Conservation (phyloP, 2,888 invertebrate species). For the Taphrorychus bicolor region DNA sequence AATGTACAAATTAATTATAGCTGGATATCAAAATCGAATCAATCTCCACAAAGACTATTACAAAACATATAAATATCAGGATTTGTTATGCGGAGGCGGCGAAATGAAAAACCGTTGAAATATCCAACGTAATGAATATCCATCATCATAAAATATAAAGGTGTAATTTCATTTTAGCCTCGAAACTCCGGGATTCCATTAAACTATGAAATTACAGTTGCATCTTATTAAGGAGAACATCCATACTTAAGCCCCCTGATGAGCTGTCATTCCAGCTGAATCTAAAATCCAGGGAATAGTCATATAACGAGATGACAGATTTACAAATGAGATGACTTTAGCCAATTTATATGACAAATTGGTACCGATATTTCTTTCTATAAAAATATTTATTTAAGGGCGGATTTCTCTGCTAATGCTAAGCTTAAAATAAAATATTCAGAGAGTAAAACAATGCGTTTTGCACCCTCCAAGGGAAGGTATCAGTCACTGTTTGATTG, state of each 20-base stretch:
- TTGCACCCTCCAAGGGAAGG: not conserved
- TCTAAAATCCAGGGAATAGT: conserved; percentile 56
- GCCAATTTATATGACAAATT: conserved; percentile 62
- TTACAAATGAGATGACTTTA: conserved; percentile 61
- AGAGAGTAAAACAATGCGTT: conserved; percentile 8
- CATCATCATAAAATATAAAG: conserved; percentile 41
- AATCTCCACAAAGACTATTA: not conserved
- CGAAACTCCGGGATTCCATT: conserved; percentile 46
- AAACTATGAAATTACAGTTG: conserved; percentile 54
- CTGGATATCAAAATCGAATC: not conserved
- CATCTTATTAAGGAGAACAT: conserved; percentile 56
- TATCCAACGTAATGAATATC: conserved; percentile 26
- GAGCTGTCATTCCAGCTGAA: conserved; percentile 55
- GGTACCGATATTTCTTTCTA: conserved; percentile 61
- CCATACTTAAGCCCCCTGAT: conserved; percentile 56
- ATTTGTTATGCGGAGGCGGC: not conserved
- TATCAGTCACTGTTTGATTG: too few species aligned
- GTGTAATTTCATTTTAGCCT: conserved; percentile 42
- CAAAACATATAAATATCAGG: not conserved
- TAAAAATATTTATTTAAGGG: conserved; percentile 61
- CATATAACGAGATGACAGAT: conserved; percentile 61
- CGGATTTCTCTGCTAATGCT: conserved; percentile 36
- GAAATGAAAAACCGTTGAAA: conserved; percentile 11
- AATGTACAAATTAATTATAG: not conserved
- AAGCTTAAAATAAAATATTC: conserved; percentile 21